Conservation (phyloP, 2,888 invertebrate genomes). For the Aspidapion aeneum region DNA sequence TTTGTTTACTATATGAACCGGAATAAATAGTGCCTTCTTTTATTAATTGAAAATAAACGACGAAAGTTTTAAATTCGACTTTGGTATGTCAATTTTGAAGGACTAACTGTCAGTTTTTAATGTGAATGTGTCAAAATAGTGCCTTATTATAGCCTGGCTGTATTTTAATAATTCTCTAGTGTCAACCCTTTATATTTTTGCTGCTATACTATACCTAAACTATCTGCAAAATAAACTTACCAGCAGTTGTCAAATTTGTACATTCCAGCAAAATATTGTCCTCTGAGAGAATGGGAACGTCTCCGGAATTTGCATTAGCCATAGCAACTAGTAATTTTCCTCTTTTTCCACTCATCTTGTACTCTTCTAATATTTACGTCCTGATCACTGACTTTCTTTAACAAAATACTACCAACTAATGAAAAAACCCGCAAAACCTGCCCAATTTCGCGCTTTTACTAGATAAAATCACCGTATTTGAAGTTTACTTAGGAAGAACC, state of each 20-base stretch:
- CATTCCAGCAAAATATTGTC: neutral
- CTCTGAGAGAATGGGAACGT: neutral
- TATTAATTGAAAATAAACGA: too few relatives aligned
- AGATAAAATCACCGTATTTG: neutral
- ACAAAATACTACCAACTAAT: neutral
- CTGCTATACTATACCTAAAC: neutral
- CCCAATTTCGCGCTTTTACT: neutral
- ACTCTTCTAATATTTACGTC: neutral
- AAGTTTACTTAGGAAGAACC: neutral
- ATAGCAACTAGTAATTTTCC: neutral
- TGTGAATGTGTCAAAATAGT: too few relatives aligned
- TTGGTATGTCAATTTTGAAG: too few relatives aligned
- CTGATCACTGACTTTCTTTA: neutral
- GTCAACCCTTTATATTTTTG: neutral
- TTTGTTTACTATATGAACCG: too few relatives aligned
- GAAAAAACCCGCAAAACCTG: neutral
- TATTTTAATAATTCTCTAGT: too few relatives aligned
- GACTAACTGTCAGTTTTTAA: too few relatives aligned
- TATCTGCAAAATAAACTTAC: neutral
- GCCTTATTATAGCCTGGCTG: too few relatives aligned
- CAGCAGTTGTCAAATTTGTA: neutral
- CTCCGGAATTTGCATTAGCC: neutral
- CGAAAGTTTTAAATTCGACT: too few relatives aligned
- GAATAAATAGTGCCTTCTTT: too few relatives aligned
- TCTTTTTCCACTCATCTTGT: neutral